Percentiles rank a stretch among this genome's conserved stretches.
Evolutionary conservation across 2,797 vertebrate species (phyloP).

Genomic region (Momotus momota): DNA sequence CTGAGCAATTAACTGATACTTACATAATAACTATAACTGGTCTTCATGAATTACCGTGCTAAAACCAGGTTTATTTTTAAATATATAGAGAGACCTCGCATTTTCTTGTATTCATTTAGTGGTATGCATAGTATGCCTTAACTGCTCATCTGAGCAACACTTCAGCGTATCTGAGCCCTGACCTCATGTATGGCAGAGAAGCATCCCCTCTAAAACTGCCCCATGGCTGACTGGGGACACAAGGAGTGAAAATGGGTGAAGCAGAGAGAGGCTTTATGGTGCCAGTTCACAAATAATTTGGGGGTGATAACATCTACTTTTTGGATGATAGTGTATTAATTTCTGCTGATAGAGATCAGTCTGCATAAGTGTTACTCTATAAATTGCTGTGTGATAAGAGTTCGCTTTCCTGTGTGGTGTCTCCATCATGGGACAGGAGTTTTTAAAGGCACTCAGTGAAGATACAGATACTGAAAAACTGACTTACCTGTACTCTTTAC

Average conservation of each 20-base stretch:
- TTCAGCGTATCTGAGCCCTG: background rate
- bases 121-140: background rate
- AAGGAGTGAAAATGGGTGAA: background rate
- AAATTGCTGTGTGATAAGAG: background rate
- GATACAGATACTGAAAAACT: background rate
- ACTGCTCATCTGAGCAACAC: background rate
- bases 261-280: background rate
- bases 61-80: background rate
- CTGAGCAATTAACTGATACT: background rate
- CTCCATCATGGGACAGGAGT: background rate
- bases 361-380: background rate
- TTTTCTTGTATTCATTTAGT: background rate
- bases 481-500: background rate
- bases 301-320: background rate
- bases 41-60: background rate
- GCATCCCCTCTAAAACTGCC: background rate
- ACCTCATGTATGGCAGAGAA: background rate
- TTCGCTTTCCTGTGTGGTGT: background rate
- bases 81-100: background rate
- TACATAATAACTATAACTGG: background rate
- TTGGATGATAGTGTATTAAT: background rate
- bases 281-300: background rate
- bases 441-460: background rate
- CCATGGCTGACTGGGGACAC: background rate
- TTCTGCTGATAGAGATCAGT: background rate